Base-by-base conservation (phyloP, 1,140 invertebrate species). In the Neodiprion fabricii region DNA sequence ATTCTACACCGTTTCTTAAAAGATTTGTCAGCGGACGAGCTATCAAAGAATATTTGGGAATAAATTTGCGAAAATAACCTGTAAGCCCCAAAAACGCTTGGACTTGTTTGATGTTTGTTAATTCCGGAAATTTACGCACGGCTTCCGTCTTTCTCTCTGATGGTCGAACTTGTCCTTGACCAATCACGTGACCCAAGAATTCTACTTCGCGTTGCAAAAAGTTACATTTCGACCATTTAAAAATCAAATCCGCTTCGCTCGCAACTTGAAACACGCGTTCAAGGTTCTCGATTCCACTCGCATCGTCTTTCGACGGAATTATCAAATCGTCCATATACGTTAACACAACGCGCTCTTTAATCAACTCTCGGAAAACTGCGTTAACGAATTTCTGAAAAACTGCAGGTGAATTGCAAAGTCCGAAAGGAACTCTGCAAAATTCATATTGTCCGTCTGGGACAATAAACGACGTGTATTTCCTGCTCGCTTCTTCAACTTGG, bases 241-340 rank as follows among this genome's bases (percentile, higher is more conserved):
- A n/a, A n/a, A n/a, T n/a, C n/a, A n/a, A n/a, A n/a, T n/a, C n/a
- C 74, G 69, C 17, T 69, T 23, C 9, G 17, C 14, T 7, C 79
- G 66, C 12, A 72, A 2, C 14, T 71, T 8, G 48, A 82, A 78
- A 12, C 81, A 48, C 48, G 68, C 14, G 23, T 75, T 48, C 11
- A 79, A 74, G 40, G 75, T 75, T 11, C 67, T 11, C 9, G 77
- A 66, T 21, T 77, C 73, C 66, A 71, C 71, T 50, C 74, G 68
- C 11, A 79, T 71, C 9, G 53, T 74, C 14, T 65, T 50, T 3
- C 28, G 75, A 70, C 7, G 74, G 74, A 10, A 82, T 76, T 9
- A 82, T 47, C 11, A 84, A 76, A 61, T 82, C 80, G 73, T 84
- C 81, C 21, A 81, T 74, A 71, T 82, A 82, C 3, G 78, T 53